Evolutionary conservation across 64 coral and sea anemone genomes (phyloP), one percentile per base, ranked within the genome.

Genomic region (Dendrophyllia cribrosa): DNA sequence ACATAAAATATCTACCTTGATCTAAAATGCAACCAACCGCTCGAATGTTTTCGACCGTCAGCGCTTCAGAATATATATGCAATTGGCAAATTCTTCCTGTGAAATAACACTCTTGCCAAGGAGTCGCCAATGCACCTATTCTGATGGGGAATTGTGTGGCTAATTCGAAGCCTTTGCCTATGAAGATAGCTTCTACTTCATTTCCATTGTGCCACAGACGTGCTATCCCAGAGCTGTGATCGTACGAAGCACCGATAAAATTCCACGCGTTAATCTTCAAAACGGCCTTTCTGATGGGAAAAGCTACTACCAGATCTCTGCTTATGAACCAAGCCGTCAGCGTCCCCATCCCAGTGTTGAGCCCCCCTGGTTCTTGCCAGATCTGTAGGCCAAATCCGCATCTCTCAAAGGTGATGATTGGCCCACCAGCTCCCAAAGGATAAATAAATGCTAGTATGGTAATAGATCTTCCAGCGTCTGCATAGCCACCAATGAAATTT

Each of bases 141-240:
- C 78, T 59, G 46, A 94, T 58, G 1, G 79, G 86, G 51, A 94
- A 77, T 58, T 94, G 92, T 0, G 92, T 89, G 3, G 92, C 92
- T 3, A 94, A 65, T 1, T 85, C 24, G 47, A 85, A 66, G 5
- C 21, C 75, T 12, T 24, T 2, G 0, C 86, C 92, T 4, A 89
- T 77, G 15, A 21, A 43, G 7, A 83, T 11, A 23, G 70, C 14
- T 84, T 58, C 25, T 6, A 94, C 92, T 43, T 83, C 86, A 19
- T 89, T 56, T 85, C 92, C 92, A 89, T 94, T 84, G 78, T 94
- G 92, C 86, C 86, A 94, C 10, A 94, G 66, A 25, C 86, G 78
- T 11, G 46, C 64, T 8, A 77, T 47, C 13, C 85, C 76, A 6
- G 92, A 67, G 2, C 46, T 23, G 46, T 89, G 74, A 50, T 94